Evolutionary conservation across 1,140 invertebrate species (phyloP), one percentile per base, ranked within the genome.

Genomic region (Metopolophium dirhodum): DNA sequence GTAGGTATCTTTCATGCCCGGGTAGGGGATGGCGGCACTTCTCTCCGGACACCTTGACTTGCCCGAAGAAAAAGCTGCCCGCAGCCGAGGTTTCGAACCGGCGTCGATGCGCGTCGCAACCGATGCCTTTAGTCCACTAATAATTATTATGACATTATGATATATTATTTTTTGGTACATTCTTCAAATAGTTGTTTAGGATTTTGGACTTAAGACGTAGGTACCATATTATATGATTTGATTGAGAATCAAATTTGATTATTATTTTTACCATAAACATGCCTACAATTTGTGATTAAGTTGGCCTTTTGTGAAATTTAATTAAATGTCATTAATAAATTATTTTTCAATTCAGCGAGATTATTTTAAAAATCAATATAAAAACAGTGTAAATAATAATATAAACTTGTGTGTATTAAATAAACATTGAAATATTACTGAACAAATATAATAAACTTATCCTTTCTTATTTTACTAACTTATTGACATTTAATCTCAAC

Each of bases 401-500:
- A 68, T 91, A 68, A 91, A 91, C 37, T 77, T 49, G 8, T 77
- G 47, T 82, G 86, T 77, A 77, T 82, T 82, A 77, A 82, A 91
- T 68, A 91, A 77, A 91, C 41, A 91, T 91, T 41, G 90, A 91
- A 91, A 91, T 18, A 82, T 82, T 11, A 82, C 7, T 47, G 41
- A 82, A 82, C 90, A 77, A 91, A 91, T 61, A 57, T 45, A 68
- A 91, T 91, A 91, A 91, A 91, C 7, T 47, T 91, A 77, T 91
- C 8, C 20, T 91, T 91, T 91, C 3, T 61, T 86, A 86, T 26
- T 87, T 87, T 30, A 49, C 85, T 49, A 87, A n/a, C 85, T 87
- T 87, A 49, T 87, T 51, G 47, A 54, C 11, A 54, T 89, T 89
- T 89, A 89, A 89, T 89, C 47, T 37, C 30, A 89, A 89, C 87